Evolutionary conservation across 2,888 invertebrate species (phyloP).

Genomic region (Calameuta idolon): DNA sequence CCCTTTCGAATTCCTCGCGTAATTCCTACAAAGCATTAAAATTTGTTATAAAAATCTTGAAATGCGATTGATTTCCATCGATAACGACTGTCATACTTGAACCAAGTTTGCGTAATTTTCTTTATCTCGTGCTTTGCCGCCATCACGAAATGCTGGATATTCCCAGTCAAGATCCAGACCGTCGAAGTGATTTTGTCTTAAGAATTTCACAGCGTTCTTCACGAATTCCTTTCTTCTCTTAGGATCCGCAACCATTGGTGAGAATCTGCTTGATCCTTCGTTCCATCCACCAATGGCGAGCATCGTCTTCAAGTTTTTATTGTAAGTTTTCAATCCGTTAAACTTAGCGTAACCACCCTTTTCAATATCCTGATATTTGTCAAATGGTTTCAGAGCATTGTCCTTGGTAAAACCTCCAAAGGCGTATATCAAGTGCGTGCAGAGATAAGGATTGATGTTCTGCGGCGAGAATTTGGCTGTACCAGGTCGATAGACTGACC

Average conservation of each 20-base stretch:
- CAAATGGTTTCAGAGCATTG: slow-evolving; percentile 90
- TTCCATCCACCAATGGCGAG: slow-evolving; percentile 95
- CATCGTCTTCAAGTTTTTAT: slow-evolving; percentile 90
- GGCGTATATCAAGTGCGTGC: slow-evolving; percentile 93
- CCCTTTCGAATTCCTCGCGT: slow-evolving; percentile 88
- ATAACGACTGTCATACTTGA: slow-evolving; percentile 68
- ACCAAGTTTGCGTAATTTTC: slow-evolving; percentile 91
- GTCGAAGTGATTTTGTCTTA: slow-evolving; percentile 92
- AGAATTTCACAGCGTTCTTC: slow-evolving; percentile 85
- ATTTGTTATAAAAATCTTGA: slow-evolving; percentile 18
- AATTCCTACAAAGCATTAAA: slow-evolving; percentile 73
- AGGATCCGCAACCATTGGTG: slow-evolving; percentile 85
- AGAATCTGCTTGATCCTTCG: slow-evolving; percentile 89
- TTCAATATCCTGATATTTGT: slow-evolving; percentile 95
- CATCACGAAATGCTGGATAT: slow-evolving; percentile 84
- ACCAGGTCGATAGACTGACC: slow-evolving; percentile 92
- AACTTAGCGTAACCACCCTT: slow-evolving; percentile 98
- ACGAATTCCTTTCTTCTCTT: slow-evolving; percentile 84
- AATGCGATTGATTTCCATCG: slow-evolving; percentile 1
- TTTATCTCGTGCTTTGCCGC: slow-evolving; percentile 78
- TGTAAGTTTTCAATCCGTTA: slow-evolving; percentile 92
- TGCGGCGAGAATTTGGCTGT: slow-evolving; percentile 92
- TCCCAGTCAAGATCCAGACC: slow-evolving; percentile 95
- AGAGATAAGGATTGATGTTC: slow-evolving; percentile 94
- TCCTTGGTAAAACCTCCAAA: slow-evolving; percentile 94